These are phyloP conservation scores for Stegastes partitus DNA, from an alignment of 2,113 vertebrate species.

Conservation along the genomic window DNA sequence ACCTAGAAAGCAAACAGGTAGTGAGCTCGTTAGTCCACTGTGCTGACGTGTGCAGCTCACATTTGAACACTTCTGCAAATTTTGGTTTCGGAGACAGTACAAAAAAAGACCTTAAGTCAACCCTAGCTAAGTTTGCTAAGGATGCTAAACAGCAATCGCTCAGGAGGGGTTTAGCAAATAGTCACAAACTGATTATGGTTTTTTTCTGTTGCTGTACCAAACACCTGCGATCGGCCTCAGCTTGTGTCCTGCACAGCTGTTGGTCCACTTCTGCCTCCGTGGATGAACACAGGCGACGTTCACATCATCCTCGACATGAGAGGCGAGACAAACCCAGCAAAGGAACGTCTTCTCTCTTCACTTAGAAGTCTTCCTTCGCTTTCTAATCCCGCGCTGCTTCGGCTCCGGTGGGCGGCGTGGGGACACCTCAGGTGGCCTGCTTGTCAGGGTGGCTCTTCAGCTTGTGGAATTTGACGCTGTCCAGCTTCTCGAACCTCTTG, in stretches of 20 bases:
- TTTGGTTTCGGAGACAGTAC: background rate
- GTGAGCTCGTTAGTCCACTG: background rate
- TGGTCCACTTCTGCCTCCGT: background rate
- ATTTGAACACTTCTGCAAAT: background rate
- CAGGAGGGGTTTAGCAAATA: background rate
- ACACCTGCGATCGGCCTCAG: slow-evolving; percentile 3
- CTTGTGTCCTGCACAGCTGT: slow-evolving; percentile 72
- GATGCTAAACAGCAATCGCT: background rate
- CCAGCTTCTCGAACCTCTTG: slow-evolving; percentile 92
- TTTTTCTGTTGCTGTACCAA: background rate
- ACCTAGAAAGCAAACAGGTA: background rate
- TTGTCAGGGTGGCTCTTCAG: slow-evolving; percentile 93
- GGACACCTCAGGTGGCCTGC: slow-evolving; percentile 79
- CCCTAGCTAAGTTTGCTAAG: background rate
- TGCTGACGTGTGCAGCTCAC: background rate
- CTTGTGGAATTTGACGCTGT: slow-evolving; percentile 94
- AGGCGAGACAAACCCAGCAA: background rate
- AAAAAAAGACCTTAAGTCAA: background rate
- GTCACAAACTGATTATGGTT: background rate
- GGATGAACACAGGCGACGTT: background rate
- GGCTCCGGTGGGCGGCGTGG: background rate
- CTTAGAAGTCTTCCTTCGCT: slow-evolving; percentile 18
- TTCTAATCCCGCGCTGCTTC: background rate
- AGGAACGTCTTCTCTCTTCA: slow-evolving; percentile 3
- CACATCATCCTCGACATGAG: background rate